phyloP scores from a whole-genome alignment of 2,113 vertebrate species.

The Heptranchias perlo region DNA sequence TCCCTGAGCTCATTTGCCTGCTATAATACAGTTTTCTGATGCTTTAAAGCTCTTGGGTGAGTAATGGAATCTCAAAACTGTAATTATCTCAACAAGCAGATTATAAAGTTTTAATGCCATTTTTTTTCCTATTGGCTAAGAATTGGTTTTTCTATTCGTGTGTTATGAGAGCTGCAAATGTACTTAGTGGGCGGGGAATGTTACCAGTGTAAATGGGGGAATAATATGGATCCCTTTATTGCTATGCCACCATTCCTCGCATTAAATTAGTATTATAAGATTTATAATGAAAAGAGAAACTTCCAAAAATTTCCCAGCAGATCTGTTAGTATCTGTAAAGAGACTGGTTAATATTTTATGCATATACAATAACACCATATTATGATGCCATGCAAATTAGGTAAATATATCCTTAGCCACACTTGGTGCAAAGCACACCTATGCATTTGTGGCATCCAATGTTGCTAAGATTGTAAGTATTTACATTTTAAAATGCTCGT shows the following conservation, averaged over 20 bases:
- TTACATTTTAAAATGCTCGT: background rate
- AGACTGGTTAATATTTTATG: background rate
- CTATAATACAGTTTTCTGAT: background rate
- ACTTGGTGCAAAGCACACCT: background rate
- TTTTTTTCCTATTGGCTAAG: background rate
- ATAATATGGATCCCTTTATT: background rate
- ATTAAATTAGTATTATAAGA: background rate
- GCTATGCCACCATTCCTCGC: background rate
- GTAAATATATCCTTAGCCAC: background rate
- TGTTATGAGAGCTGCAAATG: background rate
- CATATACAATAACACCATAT: background rate
- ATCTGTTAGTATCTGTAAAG: background rate
- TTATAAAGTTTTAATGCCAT: background rate
- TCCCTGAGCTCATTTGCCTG: too few species aligned
- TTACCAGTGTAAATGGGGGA: background rate
- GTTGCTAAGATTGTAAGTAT: background rate
- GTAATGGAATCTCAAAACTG: background rate
- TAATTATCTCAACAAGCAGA: background rate
- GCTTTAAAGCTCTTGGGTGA: background rate
- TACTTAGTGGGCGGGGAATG: background rate
- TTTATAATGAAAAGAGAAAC: background rate
- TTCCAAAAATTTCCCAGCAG: background rate
- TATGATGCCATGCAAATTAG: background rate
- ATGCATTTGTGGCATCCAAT: background rate
- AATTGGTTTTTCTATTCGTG: background rate